A percentile compares a stretch with the other conserved stretches of the same genome.
These are phyloP conservation scores for Oedothorax gibbosus DNA, from an alignment of 1,140 invertebrate genomes.

Conservation along the genomic window DNA sequence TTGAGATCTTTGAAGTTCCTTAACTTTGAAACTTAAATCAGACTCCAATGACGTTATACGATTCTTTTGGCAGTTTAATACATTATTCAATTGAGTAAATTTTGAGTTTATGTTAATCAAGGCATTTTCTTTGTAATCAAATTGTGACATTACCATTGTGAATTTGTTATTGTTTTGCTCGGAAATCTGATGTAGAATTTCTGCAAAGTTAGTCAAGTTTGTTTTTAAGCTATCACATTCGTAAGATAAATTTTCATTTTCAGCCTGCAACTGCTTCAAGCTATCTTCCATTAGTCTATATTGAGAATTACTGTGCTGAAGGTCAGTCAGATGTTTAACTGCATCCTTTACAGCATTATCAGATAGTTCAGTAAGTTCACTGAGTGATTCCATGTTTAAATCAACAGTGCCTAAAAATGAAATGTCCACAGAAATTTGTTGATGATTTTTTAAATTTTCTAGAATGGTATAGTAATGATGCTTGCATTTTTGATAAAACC, in stretches of 20 bases:
- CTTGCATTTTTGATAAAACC: neutral
- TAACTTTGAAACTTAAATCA: neutral
- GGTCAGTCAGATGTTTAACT: neutral
- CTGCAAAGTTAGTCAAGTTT: neutral
- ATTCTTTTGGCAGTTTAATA: neutral
- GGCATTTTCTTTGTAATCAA: constrained; percentile 4
- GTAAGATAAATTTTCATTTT: neutral
- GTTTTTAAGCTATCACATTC: constrained; percentile 6
- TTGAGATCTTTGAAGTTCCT: neutral
- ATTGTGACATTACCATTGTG: constrained; percentile 4
- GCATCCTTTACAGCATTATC: neutral
- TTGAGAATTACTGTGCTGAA: neutral
- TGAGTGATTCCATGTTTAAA: neutral
- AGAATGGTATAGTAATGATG: constrained; percentile 23
- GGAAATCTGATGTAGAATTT: neutral
- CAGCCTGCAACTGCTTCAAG: neutral
- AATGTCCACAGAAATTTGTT: constrained; percentile 8
- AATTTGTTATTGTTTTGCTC: constrained; percentile 11
- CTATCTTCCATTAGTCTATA: neutral
- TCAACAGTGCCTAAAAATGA: constrained; percentile 25
- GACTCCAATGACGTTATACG: neutral
- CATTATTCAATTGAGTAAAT: neutral
- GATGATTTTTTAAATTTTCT: neutral
- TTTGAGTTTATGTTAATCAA: constrained; percentile 6
- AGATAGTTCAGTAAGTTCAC: constrained; percentile 5